Base-by-base conservation (phyloP, 2,797 vertebrate genomes). In the Acipenser oxyrinchus region DNA sequence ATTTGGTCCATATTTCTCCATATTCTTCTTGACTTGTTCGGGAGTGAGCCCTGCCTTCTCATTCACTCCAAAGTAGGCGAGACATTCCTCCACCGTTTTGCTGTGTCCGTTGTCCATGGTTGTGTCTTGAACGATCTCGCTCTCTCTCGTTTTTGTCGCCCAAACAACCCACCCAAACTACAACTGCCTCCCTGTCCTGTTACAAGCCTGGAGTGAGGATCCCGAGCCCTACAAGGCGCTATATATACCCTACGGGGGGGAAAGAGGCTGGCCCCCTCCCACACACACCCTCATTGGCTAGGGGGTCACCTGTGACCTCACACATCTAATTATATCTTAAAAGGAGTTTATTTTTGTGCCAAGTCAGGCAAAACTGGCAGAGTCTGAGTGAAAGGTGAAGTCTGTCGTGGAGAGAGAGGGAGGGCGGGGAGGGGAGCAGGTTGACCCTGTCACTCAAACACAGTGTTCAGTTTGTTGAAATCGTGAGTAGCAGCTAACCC, bases 21-120 rank as follows among this genome's bases (percentile, higher is more conserved):
- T 77, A 81, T 88, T 88, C 83, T 86, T 91, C 87, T 94, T 95
- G 82, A 94, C 87, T 80, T 93, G 91, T 61, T 96, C 93, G 0
- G 82, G 87, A 53, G 74, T 63, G 65, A 96, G 89, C 64, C 94
- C 94, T 0, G 70, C 72, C 52, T 67, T 72, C 80, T 94, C 90
- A 0, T 75, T 93, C 76, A 94, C 93, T 49, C 90, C 85, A 73
- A 95, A 96, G 87, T 82, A 83, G 68, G 88, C 51, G 80, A 95
- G 73, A 77, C 90, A 92, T 67, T 96, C 93, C 65, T 84, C 83
- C 60, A 83, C 64, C 62, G 0, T 0, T 85, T 94, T 94, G 50
- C 61, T 60, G 82, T 94, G 89, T 70, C 91, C 68, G 76, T 92
- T 89, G 84, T 95, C 93, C 93, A 95, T 95, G 84, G 80, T 86